A percentile compares a stretch with the other conserved stretches of the same genome.
These are phyloP conservation scores for Megalops atlanticus DNA, from an alignment of 2,113 vertebrate species.

Conservation along the genomic window DNA sequence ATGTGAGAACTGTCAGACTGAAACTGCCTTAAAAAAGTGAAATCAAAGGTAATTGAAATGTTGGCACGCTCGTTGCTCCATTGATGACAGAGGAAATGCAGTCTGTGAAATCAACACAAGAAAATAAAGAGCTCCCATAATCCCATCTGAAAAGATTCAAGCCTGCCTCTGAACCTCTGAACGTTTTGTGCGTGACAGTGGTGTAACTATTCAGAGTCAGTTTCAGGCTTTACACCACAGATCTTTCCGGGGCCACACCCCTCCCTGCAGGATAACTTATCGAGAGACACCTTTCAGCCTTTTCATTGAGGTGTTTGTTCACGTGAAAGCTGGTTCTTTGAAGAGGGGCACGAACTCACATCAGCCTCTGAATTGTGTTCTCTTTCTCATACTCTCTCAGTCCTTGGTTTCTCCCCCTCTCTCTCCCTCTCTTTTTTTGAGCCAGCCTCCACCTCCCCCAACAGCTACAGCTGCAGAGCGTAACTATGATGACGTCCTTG, in stretches of 20 bases:
- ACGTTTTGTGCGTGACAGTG: neutral
- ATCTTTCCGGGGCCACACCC: conserved; percentile 19
- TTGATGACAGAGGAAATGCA: neutral
- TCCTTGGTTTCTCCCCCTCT: neutral
- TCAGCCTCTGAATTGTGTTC: neutral
- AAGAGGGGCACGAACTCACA: neutral
- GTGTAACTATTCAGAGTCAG: neutral
- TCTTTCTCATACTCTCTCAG: no score
- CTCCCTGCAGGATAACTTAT: conserved; percentile 9
- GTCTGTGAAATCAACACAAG: neutral
- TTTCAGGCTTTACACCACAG: conserved; percentile 13
- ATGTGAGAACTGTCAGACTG: neutral
- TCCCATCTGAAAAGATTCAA: neutral
- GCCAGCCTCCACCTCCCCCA: conserved; percentile 37
- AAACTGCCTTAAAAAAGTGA: neutral
- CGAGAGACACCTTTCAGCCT: conserved; percentile 17
- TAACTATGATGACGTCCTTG: conserved; percentile 67
- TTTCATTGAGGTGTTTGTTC: conserved; percentile 22
- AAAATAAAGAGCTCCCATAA: neutral
- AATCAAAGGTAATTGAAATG: neutral
- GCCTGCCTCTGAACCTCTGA: no score
- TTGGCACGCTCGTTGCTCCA: neutral
- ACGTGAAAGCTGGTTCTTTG: conserved; percentile 6
- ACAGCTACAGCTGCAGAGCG: conserved; percentile 67
- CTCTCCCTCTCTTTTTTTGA: conserved; percentile 1